Conservation (phyloP, 2,797 vertebrate genomes). For the Molossus alvarezi region DNA sequence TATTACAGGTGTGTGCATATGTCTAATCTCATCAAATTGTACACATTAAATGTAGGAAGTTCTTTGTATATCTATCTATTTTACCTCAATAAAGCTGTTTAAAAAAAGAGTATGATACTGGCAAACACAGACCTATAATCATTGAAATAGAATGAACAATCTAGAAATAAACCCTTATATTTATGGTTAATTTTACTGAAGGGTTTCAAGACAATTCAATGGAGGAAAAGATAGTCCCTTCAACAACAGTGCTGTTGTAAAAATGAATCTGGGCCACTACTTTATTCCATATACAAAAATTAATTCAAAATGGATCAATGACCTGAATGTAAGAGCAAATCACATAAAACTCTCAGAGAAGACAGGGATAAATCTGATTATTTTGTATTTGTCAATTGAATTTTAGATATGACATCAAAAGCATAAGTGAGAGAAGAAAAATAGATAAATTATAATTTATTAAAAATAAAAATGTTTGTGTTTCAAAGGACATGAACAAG, state of each 20-base stretch:
- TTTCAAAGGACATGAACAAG: background rate
- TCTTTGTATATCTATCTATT: constrained; percentile 7
- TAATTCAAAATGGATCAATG: background rate
- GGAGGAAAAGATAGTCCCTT: background rate
- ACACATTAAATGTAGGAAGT: background rate
- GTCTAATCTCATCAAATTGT: background rate
- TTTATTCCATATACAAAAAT: constrained; percentile 13
- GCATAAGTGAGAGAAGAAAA: background rate
- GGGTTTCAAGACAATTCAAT: background rate
- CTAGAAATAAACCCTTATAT: background rate
- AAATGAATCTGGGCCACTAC: background rate
- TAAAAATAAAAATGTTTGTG: background rate
- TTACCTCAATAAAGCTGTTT: background rate
- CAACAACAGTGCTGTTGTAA: background rate
- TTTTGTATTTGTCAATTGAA: background rate
- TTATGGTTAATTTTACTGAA: constrained; percentile 15
- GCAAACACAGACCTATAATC: background rate
- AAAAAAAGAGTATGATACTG: background rate
- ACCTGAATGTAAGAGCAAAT: background rate
- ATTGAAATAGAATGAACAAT: background rate
- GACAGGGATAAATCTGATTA: background rate
- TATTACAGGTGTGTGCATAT: background rate
- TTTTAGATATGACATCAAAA: constrained; percentile 19
- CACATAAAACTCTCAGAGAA: background rate
- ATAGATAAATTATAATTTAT: background rate